phyloP scores from a whole-genome alignment of 2,888 invertebrate genomes.

The Microplitis manilae region DNA sequence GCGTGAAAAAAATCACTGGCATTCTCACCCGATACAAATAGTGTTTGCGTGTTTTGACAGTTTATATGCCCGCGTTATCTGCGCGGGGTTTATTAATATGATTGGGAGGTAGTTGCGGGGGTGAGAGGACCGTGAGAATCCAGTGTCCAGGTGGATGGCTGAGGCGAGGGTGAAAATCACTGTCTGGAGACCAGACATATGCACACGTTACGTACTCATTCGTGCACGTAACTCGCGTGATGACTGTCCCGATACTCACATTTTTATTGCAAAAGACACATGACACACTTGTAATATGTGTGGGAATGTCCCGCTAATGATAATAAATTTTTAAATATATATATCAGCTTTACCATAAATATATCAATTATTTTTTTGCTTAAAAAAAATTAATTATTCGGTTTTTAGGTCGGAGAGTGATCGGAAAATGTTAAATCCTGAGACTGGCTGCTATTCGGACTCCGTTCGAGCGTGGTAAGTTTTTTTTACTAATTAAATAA shows the following conservation, averaged over 20 bases:
- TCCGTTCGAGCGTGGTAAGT: conserved; percentile 70
- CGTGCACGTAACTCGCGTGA: conserved; percentile 50
- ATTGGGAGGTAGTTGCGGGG: conserved; percentile 18
- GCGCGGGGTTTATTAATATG: conserved; percentile 4
- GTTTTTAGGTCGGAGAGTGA: conserved; percentile 68
- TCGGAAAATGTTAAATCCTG: conserved; percentile 70
- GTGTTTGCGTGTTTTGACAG: background rate
- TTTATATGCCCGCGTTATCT: background rate
- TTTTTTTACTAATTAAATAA: conserved; percentile 5
- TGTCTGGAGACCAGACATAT: conserved; percentile 57
- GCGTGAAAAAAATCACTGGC: background rate
- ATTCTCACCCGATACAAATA: background rate
- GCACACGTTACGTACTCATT: conserved; percentile 66
- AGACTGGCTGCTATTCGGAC: conserved; percentile 68
- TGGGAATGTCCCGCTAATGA: conserved; percentile 25
- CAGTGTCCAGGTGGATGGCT: conserved; percentile 15
- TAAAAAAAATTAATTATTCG: background rate
- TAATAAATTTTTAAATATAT: conserved; percentile 1
- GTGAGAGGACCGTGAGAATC: conserved; percentile 37
- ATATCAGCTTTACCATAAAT: background rate
- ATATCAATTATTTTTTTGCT: conserved; percentile 21
- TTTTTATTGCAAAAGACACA: background rate
- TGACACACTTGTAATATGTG: conserved; percentile 19
- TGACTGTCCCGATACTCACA: background rate
- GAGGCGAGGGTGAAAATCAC: conserved; percentile 68